phyloP scores from a whole-genome alignment of 2,888 invertebrate genomes.

The Epistrophe eligans region DNA sequence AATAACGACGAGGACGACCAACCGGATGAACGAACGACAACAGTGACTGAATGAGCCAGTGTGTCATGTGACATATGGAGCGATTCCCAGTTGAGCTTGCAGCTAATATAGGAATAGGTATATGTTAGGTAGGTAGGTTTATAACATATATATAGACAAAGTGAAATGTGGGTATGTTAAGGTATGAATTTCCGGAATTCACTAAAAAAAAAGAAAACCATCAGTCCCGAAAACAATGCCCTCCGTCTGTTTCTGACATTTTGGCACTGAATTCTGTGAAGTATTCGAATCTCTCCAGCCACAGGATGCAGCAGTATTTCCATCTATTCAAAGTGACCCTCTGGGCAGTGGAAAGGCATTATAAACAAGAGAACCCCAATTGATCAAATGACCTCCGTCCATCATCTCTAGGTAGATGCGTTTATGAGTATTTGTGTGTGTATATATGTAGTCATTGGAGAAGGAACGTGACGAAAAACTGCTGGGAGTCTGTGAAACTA shows the following conservation, averaged over 20 bases:
- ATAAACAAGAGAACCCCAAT: constrained; percentile 23
- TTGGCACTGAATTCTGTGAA: constrained; percentile 51
- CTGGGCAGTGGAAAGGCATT: constrained; percentile 10
- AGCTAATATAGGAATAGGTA: constrained; percentile 36
- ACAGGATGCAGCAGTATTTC: constrained; percentile 18
- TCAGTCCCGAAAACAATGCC: constrained; percentile 60
- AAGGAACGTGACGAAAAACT: not conserved
- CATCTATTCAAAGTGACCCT: constrained; percentile 11
- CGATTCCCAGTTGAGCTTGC: constrained; percentile 53
- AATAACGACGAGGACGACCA: constrained; percentile 12
- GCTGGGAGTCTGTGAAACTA: not conserved
- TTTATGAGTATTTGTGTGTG: not conserved
- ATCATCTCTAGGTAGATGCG: not conserved
- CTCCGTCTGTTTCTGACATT: constrained; percentile 56
- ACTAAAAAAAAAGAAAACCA: constrained; percentile 20
- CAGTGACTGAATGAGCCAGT: constrained; percentile 61
- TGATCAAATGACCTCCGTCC: constrained; percentile 58
- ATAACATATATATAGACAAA: not conserved
- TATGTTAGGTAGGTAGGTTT: not conserved
- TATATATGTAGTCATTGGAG: not conserved
- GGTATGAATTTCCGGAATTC: constrained; percentile 23
- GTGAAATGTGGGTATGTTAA: not conserved
- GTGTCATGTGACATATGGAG: constrained; percentile 72
- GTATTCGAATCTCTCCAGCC: constrained; percentile 51
- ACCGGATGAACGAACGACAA: constrained; percentile 32